Conservation (phyloP, 1,140 invertebrate genomes). For the Hylaeus anthracinus region DNA sequence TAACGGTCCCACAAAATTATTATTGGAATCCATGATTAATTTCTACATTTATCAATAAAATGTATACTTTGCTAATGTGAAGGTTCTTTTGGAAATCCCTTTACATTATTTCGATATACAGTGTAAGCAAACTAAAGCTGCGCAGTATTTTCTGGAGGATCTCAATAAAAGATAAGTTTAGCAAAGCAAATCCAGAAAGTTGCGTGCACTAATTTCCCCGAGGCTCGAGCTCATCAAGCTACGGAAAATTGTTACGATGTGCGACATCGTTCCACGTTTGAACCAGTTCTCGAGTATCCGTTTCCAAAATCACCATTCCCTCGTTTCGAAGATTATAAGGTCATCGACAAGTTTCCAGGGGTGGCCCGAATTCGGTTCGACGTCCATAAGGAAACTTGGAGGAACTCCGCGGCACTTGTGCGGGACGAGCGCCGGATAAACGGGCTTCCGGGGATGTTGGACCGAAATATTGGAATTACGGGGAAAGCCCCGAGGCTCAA, state of each 20-base stretch:
- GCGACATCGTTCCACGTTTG: neutral
- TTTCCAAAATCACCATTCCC: neutral
- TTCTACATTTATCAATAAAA: too few relatives aligned
- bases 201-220: neutral
- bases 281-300: neutral
- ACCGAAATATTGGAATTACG: constrained; percentile 7
- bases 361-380: neutral
- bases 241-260: neutral
- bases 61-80: too few relatives aligned
- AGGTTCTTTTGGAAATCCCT: too few relatives aligned
- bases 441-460: neutral
- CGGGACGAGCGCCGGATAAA: neutral
- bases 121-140: too few relatives aligned
- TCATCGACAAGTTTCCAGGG: neutral
- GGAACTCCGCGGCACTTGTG: neutral
- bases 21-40: too few relatives aligned
- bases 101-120: too few relatives aligned
- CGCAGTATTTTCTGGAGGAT: too few relatives aligned
- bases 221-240: neutral
- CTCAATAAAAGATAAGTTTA: too few relatives aligned
- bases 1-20: too few relatives aligned
- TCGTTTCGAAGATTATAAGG: neutral
- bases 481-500: constrained; percentile 29
- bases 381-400: neutral
- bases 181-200: neutral